Evolutionary conservation across 1,140 invertebrate species (phyloP).

Genomic region (Lordiphosa clarofinis): DNA sequence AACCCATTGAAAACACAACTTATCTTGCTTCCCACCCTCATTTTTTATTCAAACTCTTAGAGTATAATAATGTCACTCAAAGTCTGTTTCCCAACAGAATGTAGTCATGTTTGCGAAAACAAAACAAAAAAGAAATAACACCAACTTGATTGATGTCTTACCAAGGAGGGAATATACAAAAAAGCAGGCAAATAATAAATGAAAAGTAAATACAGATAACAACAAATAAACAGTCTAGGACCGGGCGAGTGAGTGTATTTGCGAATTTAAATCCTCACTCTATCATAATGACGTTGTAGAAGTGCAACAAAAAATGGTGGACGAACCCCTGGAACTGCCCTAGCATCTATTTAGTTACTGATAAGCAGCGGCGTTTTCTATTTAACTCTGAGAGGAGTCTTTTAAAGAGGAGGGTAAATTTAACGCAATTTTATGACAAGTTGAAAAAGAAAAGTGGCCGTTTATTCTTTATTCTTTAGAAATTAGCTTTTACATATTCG

Average conservation of each 20-base stretch:
- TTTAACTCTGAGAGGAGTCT: not conserved
- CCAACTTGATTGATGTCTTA: conserved; percentile 29
- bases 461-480: too few relatives aligned
- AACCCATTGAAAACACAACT: not conserved
- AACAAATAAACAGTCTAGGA: conserved; percentile 13
- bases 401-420: too few relatives aligned
- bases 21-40: conserved; percentile 7
- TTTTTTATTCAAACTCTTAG: conserved; percentile 2
- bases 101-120: conserved; percentile 1
- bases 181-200: conserved; percentile 5
- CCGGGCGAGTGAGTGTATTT: conserved; percentile 6
- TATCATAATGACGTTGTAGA: conserved; percentile 37
- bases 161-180: conserved; percentile 1
- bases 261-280: conserved; percentile 21
- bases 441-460: too few relatives aligned
- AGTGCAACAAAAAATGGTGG: conserved; percentile 37
- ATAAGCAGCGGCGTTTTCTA: conserved; percentile 22
- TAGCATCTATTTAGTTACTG: conserved; percentile 5
- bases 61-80: too few relatives aligned
- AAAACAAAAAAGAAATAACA: conserved; percentile 1
- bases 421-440: too few relatives aligned
- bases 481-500: too few relatives aligned
- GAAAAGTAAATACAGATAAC: conserved; percentile 31
- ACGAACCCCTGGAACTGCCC: not conserved
- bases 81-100: not conserved